phyloP scores from a whole-genome alignment of 2,888 invertebrate species.

The Ditula angustiorana region DNA sequence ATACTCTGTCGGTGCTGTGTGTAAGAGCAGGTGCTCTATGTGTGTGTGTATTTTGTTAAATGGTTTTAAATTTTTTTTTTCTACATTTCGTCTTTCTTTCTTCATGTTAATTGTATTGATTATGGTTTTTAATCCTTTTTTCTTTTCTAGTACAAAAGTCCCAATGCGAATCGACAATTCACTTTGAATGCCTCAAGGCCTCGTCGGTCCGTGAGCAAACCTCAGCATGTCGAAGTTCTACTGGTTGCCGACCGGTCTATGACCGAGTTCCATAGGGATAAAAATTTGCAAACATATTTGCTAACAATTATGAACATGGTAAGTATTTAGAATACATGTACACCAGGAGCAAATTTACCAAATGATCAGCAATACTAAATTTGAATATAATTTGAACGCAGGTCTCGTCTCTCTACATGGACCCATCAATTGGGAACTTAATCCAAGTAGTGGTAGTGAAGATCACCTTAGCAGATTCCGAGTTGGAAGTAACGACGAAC shows the following conservation, averaged over 20 bases:
- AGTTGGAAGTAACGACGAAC: conserved; percentile 90
- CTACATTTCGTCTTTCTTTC: too few species aligned
- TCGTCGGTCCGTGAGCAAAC: conserved; percentile 90
- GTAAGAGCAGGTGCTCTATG: too few species aligned
- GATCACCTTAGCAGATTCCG: conserved; percentile 89
- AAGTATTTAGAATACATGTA: too few species aligned
- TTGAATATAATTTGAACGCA: conserved; percentile 50
- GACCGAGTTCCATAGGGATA: conserved; percentile 94
- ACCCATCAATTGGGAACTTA: conserved; percentile 95
- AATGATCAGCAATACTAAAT: not conserved
- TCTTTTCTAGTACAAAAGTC: conserved; percentile 59
- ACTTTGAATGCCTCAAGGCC: conserved; percentile 43
- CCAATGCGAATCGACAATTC: conserved; percentile 24
- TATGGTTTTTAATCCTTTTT: not conserved
- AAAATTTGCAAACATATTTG: conserved; percentile 93
- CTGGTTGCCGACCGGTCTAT: conserved; percentile 95
- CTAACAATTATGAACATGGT: conserved; percentile 97
- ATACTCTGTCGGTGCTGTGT: too few species aligned
- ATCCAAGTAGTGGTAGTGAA: conserved; percentile 96
- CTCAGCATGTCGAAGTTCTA: conserved; percentile 93
- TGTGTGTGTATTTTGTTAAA: too few species aligned
- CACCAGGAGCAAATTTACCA: not conserved
- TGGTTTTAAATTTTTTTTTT: too few species aligned
- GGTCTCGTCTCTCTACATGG: conserved; percentile 93
- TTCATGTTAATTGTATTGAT: too few species aligned